These are phyloP conservation scores for Drosophila aff. DNA, from an alignment of 1,140 invertebrate species.

Conservation along the genomic window DNA sequence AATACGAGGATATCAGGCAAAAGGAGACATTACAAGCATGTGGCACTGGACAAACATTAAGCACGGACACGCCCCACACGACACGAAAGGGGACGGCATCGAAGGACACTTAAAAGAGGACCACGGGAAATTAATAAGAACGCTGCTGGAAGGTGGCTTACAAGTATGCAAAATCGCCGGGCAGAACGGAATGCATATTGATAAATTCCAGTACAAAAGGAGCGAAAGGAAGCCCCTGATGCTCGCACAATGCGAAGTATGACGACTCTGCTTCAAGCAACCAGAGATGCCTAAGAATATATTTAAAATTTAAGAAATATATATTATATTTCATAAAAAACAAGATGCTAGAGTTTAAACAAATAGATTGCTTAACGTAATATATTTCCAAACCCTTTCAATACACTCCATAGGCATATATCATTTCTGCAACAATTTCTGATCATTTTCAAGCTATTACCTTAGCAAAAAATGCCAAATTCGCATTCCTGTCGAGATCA, in stretches of 20 bases:
- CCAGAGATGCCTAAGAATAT: slow-evolving; percentile 9
- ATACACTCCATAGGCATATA: background rate
- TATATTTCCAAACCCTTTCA: background rate
- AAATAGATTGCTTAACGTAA: too few relatives aligned
- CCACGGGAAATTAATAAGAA: slow-evolving; percentile 37
- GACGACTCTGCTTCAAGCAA: background rate
- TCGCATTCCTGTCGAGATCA: slow-evolving; percentile 11
- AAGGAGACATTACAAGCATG: slow-evolving; percentile 45
- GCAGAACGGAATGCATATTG: slow-evolving; percentile 62
- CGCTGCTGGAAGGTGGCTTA: slow-evolving; percentile 15
- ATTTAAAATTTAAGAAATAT: background rate
- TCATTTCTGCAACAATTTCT: too few relatives aligned
- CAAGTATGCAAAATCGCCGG: slow-evolving; percentile 63
- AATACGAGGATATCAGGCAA: slow-evolving; percentile 26
- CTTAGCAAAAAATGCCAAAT: background rate
- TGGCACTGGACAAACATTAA: slow-evolving; percentile 51
- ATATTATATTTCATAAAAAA: background rate
- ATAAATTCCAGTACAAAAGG: slow-evolving; percentile 60
- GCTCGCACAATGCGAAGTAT: slow-evolving; percentile 39
- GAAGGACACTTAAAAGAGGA: background rate
- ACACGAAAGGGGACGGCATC: slow-evolving; percentile 39
- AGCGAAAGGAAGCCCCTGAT: slow-evolving; percentile 8
- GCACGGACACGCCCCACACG: slow-evolving; percentile 22
- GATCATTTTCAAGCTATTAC: background rate
- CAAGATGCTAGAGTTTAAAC: fast-evolving